Evolutionary conservation across 2,797 vertebrate species (phyloP).

Genomic region (Spondyliosoma cantharus): DNA sequence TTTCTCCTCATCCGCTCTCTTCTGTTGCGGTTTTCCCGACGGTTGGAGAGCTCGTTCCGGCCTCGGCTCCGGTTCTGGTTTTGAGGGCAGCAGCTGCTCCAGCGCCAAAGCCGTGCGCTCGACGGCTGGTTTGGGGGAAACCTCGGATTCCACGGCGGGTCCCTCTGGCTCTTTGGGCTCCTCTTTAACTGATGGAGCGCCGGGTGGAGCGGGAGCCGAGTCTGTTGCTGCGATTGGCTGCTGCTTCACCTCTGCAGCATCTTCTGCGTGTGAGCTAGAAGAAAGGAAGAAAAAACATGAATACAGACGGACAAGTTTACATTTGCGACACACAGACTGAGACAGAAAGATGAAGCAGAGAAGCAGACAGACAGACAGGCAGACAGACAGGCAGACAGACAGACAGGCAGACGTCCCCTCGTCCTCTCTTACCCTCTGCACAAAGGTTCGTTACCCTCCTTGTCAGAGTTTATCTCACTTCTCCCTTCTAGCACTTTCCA

Average conservation of each 20-base stretch:
- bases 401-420: constrained; percentile 43
- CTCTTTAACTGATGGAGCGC: constrained; percentile 47
- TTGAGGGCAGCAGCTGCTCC: constrained; percentile 49
- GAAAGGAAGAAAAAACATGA: constrained; percentile 11
- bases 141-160: constrained; percentile 39
- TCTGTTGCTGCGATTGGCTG: constrained; percentile 39
- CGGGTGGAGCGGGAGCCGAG: constrained; percentile 40
- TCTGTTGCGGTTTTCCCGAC: constrained; percentile 42
- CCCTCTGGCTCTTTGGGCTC: constrained; percentile 63
- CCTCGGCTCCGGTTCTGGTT: constrained; percentile 56
- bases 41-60: constrained; percentile 35
- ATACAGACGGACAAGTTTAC: background rate
- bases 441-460: constrained; percentile 63
- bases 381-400: constrained; percentile 41
- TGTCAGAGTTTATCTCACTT: constrained; percentile 57
- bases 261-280: constrained; percentile 49
- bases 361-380: constrained; percentile 15
- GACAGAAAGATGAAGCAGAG: constrained; percentile 22
- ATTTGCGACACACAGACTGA: background rate
- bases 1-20: constrained; percentile 39
- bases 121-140: constrained; percentile 33
- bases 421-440: constrained; percentile 80
- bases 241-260: constrained; percentile 36
- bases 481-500: constrained; percentile 79
- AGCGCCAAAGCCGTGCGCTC: constrained; percentile 17